A percentile compares a stretch with the other conserved stretches of the same genome.
Conservation (phyloP, 2,113 vertebrate genomes). For the Phoxinus phoxinus region DNA sequence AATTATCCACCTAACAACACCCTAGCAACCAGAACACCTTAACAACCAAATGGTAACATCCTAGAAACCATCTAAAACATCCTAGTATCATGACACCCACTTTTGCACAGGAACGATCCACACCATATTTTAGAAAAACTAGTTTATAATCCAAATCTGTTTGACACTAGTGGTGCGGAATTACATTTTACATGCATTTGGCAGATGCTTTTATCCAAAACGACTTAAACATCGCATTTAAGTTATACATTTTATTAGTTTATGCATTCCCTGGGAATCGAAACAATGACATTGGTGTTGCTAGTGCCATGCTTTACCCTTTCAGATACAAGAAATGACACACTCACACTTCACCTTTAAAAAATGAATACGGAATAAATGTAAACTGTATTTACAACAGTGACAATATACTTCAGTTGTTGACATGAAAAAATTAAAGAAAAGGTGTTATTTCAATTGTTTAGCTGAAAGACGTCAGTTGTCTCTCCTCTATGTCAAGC, state of each 20-base stretch:
- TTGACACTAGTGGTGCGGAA: neutral
- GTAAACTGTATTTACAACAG: neutral
- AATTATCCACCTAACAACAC: neutral
- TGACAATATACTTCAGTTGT: neutral
- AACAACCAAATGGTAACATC: neutral
- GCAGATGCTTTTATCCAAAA: neutral
- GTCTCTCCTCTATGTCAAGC: constrained; percentile 14
- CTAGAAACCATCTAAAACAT: neutral
- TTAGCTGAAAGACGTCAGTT: constrained; percentile 2
- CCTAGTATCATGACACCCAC: neutral
- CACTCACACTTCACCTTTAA: neutral
- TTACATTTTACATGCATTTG: neutral
- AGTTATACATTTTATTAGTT: neutral
- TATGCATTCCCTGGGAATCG: neutral
- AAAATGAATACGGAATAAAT: neutral
- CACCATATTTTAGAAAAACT: neutral
- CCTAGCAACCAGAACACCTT: neutral
- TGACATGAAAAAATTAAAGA: neutral
- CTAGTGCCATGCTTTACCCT: neutral
- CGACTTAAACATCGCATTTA: neutral
- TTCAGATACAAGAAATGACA: neutral
- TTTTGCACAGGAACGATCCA: neutral
- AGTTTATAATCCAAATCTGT: neutral
- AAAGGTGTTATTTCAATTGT: constrained; percentile 9
- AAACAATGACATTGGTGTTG: neutral